These are phyloP conservation scores for Epizoanthus scotinus DNA, from an alignment of 92 coral and sea anemone species.

Conservation along the genomic window DNA sequence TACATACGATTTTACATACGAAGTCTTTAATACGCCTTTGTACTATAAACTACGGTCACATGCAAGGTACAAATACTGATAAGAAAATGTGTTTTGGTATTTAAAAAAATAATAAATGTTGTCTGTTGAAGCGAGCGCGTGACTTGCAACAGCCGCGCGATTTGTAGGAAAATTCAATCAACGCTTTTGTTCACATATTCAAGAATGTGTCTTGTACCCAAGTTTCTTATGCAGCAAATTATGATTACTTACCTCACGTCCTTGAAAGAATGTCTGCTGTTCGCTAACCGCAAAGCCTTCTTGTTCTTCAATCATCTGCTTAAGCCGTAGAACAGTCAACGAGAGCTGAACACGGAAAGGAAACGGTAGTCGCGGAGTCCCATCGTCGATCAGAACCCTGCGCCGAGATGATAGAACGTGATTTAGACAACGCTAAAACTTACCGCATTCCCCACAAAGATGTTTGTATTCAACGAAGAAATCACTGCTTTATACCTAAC, in stretches of 20 bases:
- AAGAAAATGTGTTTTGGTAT: not conserved
- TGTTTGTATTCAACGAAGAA: not conserved
- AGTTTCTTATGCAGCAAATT: slow-evolving; percentile 18
- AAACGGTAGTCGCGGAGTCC: slow-evolving; percentile 94
- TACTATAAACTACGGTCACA: too few species aligned
- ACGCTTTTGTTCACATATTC: slow-evolving; percentile 31
- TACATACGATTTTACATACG: too few species aligned
- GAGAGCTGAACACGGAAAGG: slow-evolving; percentile 94
- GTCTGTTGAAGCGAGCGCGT: slow-evolving; percentile 40
- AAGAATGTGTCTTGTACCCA: slow-evolving; percentile 17
- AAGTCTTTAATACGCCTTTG: too few species aligned
- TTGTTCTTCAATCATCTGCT: slow-evolving; percentile 97
- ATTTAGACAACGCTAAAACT: slow-evolving; percentile 46
- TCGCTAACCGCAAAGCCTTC: slow-evolving; percentile 97
- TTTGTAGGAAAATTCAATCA: slow-evolving; percentile 17
- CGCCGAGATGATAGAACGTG: slow-evolving; percentile 21
- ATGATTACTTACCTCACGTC: slow-evolving; percentile 73
- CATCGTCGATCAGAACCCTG: slow-evolving; percentile 95
- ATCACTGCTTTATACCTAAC: slow-evolving; percentile 75
- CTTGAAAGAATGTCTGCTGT: slow-evolving; percentile 90
- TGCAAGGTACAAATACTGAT: not conserved
- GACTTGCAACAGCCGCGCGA: slow-evolving; percentile 30
- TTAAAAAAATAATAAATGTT: not conserved
- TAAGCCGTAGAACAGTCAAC: slow-evolving; percentile 79
- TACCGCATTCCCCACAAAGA: slow-evolving; percentile 40